Conservation (phyloP, 2,113 vertebrate species). For the Scatophagus argus region DNA sequence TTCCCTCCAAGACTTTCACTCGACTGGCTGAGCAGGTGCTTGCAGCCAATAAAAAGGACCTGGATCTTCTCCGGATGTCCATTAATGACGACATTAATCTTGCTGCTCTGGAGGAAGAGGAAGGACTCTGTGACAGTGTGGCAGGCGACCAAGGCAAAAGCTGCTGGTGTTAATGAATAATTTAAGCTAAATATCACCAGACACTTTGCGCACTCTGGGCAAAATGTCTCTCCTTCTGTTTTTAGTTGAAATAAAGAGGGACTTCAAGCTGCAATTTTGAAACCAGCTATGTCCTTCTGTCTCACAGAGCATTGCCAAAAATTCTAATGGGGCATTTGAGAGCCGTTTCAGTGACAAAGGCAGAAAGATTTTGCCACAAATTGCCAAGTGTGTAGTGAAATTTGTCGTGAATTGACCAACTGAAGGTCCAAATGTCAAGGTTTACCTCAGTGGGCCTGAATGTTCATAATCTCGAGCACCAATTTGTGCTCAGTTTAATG, state of each 20-base stretch:
- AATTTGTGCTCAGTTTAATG: constrained; percentile 20
- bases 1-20: constrained; percentile 88
- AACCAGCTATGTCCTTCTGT: constrained; percentile 8
- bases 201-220: constrained; percentile 39
- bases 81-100: constrained; percentile 85
- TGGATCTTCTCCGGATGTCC: constrained; percentile 88
- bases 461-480: constrained; percentile 15
- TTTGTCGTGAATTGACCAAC: constrained; percentile 13
- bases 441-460: constrained; percentile 14
- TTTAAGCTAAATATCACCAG: constrained; percentile 5
- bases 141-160: constrained; percentile 83
- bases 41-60: constrained; percentile 93
- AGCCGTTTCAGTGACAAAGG: constrained; percentile 12
- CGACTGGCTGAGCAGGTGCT: constrained; percentile 95
- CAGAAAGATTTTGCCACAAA: constrained; percentile 29
- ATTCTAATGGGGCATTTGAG: constrained; percentile 12
- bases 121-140: constrained; percentile 83
- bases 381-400: constrained; percentile 26
- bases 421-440: constrained; percentile 28
- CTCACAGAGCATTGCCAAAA: background rate
- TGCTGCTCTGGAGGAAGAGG: constrained; percentile 90
- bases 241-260: background rate
- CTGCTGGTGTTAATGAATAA: constrained; percentile 93
- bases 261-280: background rate
- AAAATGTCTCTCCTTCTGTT: constrained; percentile 40